These are phyloP conservation scores for Cylas formicarius DNA, from an alignment of 1,140 invertebrate genomes.

Conservation along the genomic window DNA sequence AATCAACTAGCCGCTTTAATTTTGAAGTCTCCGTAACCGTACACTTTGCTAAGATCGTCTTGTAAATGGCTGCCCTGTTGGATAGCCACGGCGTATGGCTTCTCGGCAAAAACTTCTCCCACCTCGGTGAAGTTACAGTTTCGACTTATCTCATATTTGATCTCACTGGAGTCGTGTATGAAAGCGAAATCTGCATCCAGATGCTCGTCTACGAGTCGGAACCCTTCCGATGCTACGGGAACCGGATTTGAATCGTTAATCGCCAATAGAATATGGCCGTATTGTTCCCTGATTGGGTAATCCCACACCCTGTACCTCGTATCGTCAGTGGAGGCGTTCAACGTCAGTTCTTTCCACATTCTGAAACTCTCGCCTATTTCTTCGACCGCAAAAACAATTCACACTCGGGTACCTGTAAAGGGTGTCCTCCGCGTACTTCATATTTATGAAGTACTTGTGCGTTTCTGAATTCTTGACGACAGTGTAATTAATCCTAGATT, in stretches of 20 bases:
- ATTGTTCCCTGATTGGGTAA: slow-evolving; percentile 86
- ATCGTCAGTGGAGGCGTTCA: slow-evolving; percentile 70
- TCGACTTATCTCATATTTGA: slow-evolving; percentile 72
- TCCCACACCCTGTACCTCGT: slow-evolving; percentile 83
- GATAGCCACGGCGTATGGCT: slow-evolving; percentile 80
- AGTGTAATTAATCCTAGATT: slow-evolving; percentile 88
- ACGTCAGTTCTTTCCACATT: slow-evolving; percentile 82
- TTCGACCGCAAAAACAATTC: neutral
- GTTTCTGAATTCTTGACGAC: slow-evolving; percentile 71
- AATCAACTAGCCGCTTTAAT: neutral
- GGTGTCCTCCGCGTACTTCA: slow-evolving; percentile 85
- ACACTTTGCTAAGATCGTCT: slow-evolving; percentile 70
- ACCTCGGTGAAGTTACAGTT: slow-evolving; percentile 83
- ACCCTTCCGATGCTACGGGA: slow-evolving; percentile 59
- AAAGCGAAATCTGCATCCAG: slow-evolving; percentile 80
- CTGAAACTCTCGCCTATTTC: slow-evolving; percentile 41
- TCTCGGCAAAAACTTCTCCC: slow-evolving; percentile 81
- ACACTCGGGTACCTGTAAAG: slow-evolving; percentile 59
- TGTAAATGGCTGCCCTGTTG: slow-evolving; percentile 75
- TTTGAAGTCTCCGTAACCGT: slow-evolving; percentile 21
- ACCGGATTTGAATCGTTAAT: slow-evolving; percentile 73
- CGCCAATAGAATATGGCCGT: slow-evolving; percentile 76
- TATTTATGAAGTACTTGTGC: slow-evolving; percentile 83
- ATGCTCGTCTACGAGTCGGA: slow-evolving; percentile 63
- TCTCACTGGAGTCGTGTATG: slow-evolving; percentile 80